Evolutionary conservation across 1,140 invertebrate species (phyloP).

Genomic region (Diorhabda elongata): DNA sequence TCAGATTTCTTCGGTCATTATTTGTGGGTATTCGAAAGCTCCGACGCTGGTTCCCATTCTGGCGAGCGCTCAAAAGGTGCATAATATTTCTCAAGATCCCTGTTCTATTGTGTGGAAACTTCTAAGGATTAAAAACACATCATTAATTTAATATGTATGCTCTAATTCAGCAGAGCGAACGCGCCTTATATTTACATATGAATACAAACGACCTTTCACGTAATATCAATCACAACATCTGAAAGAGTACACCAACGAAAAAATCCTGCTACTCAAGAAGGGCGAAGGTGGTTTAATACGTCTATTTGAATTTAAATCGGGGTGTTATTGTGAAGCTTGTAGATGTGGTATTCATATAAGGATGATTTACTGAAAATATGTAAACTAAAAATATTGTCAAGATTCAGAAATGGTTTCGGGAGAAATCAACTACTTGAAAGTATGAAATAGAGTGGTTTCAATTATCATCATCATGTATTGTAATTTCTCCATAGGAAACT

Average conservation of each 20-base stretch:
- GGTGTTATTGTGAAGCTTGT: neutral
- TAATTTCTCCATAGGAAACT: too few species aligned
- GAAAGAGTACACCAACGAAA: neutral
- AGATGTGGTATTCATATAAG: too few species aligned
- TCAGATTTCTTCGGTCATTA: too few species aligned
- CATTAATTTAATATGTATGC: conserved; percentile 31
- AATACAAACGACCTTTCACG: conserved; percentile 20
- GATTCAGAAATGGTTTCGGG: too few species aligned
- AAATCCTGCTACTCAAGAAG: neutral
- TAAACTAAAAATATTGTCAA: too few species aligned
- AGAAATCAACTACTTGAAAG: too few species aligned
- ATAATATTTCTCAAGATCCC: conserved; percentile 8
- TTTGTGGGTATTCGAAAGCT: neutral
- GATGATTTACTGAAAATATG: too few species aligned
- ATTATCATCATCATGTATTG: too few species aligned
- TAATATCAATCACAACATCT: conserved; percentile 6
- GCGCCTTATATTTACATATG: conserved; percentile 30
- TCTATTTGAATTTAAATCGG: neutral
- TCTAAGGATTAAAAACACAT: conserved; percentile 28
- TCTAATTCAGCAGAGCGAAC: conserved; percentile 24
- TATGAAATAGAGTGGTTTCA: too few species aligned
- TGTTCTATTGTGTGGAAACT: conserved; percentile 21
- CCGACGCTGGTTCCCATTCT: neutral
- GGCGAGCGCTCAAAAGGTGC: conserved; percentile 15
- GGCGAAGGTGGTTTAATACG: neutral